Evolutionary conservation across 2,113 vertebrate genomes (phyloP).

Genomic region (Boleophthalmus pectinirostris): DNA sequence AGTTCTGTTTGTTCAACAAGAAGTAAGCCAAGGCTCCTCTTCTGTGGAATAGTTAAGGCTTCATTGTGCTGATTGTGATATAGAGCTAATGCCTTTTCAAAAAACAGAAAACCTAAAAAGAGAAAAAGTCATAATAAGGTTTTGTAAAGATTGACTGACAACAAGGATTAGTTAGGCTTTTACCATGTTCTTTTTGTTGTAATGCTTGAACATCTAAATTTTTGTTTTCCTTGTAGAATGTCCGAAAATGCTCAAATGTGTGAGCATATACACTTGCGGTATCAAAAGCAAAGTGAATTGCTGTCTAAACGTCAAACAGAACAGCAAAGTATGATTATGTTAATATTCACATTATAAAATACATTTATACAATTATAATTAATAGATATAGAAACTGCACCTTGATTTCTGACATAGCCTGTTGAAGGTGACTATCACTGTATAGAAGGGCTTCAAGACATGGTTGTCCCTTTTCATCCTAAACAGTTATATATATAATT

Average conservation of each 20-base stretch:
- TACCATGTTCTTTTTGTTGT: slow-evolving; percentile 80
- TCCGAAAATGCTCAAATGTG: slow-evolving; percentile 79
- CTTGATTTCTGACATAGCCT: slow-evolving; percentile 76
- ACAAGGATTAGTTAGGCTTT: background rate
- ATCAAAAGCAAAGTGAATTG: slow-evolving; percentile 78
- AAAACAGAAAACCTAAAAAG: slow-evolving; percentile 79
- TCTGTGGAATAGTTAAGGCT: slow-evolving; percentile 71
- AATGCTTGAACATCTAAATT: slow-evolving; percentile 78
- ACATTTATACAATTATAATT: too few relatives aligned
- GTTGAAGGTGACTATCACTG: slow-evolving; percentile 78
- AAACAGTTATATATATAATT: background rate
- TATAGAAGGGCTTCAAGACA: slow-evolving; percentile 76
- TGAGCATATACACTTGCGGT: slow-evolving; percentile 74
- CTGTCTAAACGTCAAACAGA: slow-evolving; percentile 65
- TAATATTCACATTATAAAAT: background rate
- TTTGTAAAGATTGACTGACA: background rate
- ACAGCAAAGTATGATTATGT: background rate
- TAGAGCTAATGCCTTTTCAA: slow-evolving; percentile 77
- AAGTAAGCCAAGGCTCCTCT: slow-evolving; percentile 80
- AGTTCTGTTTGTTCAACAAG: slow-evolving; percentile 81
- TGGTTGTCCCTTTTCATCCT: slow-evolving; percentile 65
- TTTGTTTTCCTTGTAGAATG: slow-evolving; percentile 84
- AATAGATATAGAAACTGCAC: slow-evolving; percentile 38
- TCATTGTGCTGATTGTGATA: slow-evolving; percentile 80
- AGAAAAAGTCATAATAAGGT: background rate